Percentiles rank a stretch among this genome's conserved stretches.
Evolutionary conservation across 2,888 invertebrate species (phyloP).

Genomic region (Ectemnius lituratus): DNA sequence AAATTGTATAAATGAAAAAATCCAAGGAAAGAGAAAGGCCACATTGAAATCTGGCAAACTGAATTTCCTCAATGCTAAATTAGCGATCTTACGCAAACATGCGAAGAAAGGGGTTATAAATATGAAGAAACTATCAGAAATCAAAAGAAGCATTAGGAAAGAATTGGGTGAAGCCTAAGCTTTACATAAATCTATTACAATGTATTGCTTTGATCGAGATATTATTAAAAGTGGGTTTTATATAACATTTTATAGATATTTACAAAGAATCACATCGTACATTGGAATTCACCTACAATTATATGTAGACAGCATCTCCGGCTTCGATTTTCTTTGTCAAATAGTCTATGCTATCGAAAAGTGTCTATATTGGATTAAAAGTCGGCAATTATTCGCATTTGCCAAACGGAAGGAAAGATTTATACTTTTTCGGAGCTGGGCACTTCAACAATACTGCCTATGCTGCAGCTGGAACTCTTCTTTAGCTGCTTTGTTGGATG

Average conservation of each 20-base stretch:
- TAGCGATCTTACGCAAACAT: slow-evolving; percentile 57
- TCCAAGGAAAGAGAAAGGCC: slow-evolving; percentile 34
- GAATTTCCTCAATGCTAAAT: slow-evolving; percentile 66
- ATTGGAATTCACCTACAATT: not conserved
- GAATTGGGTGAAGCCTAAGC: slow-evolving; percentile 51
- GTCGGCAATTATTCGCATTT: not conserved
- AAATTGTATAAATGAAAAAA: slow-evolving; percentile 63
- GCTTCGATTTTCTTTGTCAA: too few species aligned
- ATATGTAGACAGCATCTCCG: too few species aligned
- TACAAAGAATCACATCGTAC: slow-evolving; percentile 28
- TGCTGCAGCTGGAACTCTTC: slow-evolving; percentile 71
- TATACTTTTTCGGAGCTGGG: slow-evolving; percentile 70
- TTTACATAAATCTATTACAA: not conserved
- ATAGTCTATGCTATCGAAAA: too few species aligned
- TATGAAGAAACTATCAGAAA: slow-evolving; percentile 62
- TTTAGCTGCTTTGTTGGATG: slow-evolving; percentile 60
- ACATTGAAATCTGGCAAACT: slow-evolving; percentile 43
- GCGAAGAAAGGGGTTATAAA: slow-evolving; percentile 51
- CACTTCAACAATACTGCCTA: slow-evolving; percentile 73
- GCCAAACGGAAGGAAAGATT: slow-evolving; percentile 7
- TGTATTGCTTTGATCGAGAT: not conserved
- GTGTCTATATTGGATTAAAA: not conserved
- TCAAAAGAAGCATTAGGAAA: slow-evolving; percentile 65
- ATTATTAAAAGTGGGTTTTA: not conserved
- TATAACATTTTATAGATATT: not conserved